A percentile compares a stretch with the other conserved stretches of the same genome.
Conservation (phyloP, 2,797 vertebrate genomes). For the Sphenopsis melanotis region DNA sequence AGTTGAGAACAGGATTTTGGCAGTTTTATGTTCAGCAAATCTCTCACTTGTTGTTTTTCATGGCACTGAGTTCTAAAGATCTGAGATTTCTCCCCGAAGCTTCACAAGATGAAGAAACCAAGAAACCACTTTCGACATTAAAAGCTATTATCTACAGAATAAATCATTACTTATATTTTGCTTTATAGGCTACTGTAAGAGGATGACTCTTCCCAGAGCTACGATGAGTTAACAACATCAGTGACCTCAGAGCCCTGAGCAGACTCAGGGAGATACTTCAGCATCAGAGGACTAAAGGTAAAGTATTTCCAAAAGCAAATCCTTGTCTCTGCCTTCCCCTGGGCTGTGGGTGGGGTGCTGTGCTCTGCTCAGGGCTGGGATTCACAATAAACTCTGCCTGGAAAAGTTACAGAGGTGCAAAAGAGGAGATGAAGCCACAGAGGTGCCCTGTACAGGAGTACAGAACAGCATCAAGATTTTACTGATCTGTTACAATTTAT, state of each 20-base stretch:
- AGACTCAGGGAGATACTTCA: background rate
- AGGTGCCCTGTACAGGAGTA: background rate
- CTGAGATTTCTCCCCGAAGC: background rate
- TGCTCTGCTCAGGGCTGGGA: background rate
- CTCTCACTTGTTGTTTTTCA: constrained; percentile 9
- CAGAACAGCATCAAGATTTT: background rate
- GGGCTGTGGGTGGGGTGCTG: background rate
- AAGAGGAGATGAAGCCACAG: background rate
- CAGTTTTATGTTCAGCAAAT: background rate
- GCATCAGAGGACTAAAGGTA: background rate
- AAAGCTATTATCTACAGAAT: background rate
- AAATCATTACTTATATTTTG: background rate
- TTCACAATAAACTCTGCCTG: background rate
- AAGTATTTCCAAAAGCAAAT: background rate
- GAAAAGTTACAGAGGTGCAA: background rate
- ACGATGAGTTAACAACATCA: background rate
- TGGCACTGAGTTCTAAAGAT: background rate
- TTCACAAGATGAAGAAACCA: background rate
- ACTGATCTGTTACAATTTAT: background rate
- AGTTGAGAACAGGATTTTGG: constrained; percentile 33
- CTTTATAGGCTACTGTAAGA: background rate
- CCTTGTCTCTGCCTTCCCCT: background rate
- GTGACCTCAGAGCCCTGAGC: background rate
- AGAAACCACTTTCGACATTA: background rate
- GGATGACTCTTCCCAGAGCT: background rate